Base-by-base conservation (phyloP, 2,888 invertebrate genomes). In the Papilio elwesi region DNA sequence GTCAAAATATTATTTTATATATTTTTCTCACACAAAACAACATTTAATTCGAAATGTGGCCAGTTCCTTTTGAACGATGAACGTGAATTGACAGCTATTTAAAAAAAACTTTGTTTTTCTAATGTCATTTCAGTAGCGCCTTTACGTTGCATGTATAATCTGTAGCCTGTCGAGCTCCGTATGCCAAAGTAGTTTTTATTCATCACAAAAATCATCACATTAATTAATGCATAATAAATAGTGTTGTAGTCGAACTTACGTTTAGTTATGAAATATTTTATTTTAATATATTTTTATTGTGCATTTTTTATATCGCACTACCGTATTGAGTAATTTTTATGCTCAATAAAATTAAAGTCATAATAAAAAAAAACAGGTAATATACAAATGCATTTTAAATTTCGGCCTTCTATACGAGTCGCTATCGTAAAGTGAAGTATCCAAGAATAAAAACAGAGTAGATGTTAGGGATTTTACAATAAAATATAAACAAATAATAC, bases 201-300 rank as follows among this genome's bases (percentile, higher is more conserved):
- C n/a, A 73, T 69, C 69, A 73, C 73, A 68, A 63, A 9, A 59
- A 73, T 49, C 71, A 75, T 73, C 74, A 70, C 76, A 78, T 71
- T 72, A 73, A 74, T 59, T 66, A 68, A 55, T 66, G 69, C 67
- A 72, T 63, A 64, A 59, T 59, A 73, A n/a, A 53, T 52, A 70
- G 69, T 55, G 65, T 65, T 70, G 78, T 77, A 78, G 78, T 64
- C 73, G 77, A 55, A 73, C 72, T 81, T 79, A 79, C 1, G 57
- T 38, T 70, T 62, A 48, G 10, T 53, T 65, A 55, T 26, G 26
- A 55, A 26, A 26, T 55, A 4, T 53, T 55, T 16, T 11, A 55
- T 26, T 12, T 81, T 77, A 78, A 74, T 77, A 66, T 76, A 77
- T 26, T 26, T 26, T 26, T 26, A 26, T 2, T 80, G 82, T 68